phyloP scores from a whole-genome alignment of 1,140 invertebrate genomes.

The Penaeus indicus region DNA sequence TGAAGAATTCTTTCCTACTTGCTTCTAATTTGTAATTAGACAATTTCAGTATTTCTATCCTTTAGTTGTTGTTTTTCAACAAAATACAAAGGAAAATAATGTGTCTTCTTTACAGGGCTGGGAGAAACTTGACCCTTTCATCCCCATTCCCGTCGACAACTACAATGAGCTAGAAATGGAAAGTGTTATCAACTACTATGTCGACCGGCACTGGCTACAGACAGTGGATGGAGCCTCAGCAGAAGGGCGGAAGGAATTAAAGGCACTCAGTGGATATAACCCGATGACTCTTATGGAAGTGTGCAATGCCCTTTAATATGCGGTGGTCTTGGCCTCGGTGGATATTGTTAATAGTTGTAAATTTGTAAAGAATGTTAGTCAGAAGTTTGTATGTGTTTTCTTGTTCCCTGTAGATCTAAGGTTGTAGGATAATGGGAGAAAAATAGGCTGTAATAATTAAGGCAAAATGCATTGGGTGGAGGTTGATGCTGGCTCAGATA shows the following conservation, averaged over 20 bases:
- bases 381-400: too few species aligned
- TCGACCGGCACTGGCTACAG: conserved; percentile 56
- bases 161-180: conserved; percentile 45
- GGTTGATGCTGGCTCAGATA: too few species aligned
- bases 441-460: too few species aligned
- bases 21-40: too few species aligned
- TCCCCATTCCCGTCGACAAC: conserved; percentile 41
- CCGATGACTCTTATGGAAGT: conserved; percentile 24
- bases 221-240: conserved; percentile 15
- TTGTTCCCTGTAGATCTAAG: too few species aligned
- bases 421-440: too few species aligned
- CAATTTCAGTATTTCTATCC: too few species aligned
- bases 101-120: conserved; percentile 40
- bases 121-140: conserved; percentile 52
- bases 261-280: conserved; percentile 24
- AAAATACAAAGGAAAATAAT: background rate
- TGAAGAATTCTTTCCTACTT: too few species aligned
- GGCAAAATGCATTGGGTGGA: too few species aligned
- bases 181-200: conserved; percentile 45
- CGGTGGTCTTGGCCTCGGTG: background rate
- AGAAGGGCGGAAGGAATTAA: conserved; percentile 33
- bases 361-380: too few species aligned
- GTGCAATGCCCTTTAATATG: conserved; percentile 33
- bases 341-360: too few species aligned
- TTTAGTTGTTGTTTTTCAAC: background rate